Evolutionary conservation across 2,113 vertebrate genomes (phyloP).

Genomic region (Coracopsis vasa): DNA sequence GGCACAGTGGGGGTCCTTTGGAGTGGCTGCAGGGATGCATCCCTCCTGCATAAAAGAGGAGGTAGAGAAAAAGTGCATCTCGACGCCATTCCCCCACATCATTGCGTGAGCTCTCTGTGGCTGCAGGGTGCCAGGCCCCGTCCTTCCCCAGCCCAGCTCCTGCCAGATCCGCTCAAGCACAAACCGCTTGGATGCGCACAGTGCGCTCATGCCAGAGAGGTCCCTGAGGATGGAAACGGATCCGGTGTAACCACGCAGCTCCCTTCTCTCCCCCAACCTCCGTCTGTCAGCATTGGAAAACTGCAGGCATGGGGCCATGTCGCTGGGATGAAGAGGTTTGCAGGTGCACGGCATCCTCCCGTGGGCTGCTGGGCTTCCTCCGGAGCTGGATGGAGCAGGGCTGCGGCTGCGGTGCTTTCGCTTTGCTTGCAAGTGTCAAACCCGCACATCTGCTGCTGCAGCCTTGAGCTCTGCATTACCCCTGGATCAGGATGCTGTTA

Average conservation of each 20-base stretch:
- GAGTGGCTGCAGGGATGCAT: fast-evolving
- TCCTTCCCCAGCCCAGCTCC: neutral
- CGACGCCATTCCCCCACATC: fast-evolving
- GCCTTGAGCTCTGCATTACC: neutral
- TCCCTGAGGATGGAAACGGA: neutral
- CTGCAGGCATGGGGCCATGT: neutral
- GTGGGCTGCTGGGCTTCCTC: neutral
- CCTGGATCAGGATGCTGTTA: neutral
- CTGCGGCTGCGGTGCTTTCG: neutral
- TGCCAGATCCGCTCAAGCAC: neutral
- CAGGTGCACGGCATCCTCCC: neutral
- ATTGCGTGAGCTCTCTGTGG: neutral
- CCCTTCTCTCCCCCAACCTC: neutral
- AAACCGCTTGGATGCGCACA: neutral
- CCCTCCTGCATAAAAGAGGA: neutral
- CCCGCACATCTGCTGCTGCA: neutral
- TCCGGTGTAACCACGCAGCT: neutral
- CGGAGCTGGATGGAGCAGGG: neutral
- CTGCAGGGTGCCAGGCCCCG: neutral
- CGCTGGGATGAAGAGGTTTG: neutral
- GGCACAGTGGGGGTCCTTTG: neutral
- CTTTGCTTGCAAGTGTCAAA: neutral
- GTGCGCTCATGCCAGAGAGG: neutral
- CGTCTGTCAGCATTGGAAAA: neutral
- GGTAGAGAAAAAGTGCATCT: neutral